Percentiles rank a stretch among this genome's conserved stretches.
Conservation (phyloP, 2,888 invertebrate species). For the Trachelus troglodyta region DNA sequence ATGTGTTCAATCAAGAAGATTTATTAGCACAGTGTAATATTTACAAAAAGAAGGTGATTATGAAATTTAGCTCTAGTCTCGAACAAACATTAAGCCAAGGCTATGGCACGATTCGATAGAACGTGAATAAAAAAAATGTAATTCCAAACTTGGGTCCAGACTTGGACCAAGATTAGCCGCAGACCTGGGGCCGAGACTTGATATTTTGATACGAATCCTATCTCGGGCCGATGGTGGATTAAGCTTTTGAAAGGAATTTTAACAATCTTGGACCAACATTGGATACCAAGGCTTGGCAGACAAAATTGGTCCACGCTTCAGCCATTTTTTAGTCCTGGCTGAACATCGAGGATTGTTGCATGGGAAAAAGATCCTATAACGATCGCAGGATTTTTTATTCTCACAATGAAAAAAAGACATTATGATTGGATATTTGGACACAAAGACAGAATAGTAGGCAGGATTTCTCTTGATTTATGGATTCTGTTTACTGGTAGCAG, state of each 20-base stretch:
- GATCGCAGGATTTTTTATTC: not conserved
- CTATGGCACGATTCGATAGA: too few species aligned
- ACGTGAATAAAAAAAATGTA: too few species aligned
- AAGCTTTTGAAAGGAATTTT: not conserved
- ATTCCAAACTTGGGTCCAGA: too few species aligned
- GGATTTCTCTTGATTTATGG: slow-evolving; percentile 20
- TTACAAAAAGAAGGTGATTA: too few species aligned
- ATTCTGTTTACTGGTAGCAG: slow-evolving; percentile 36
- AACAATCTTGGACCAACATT: not conserved
- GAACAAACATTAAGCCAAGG: too few species aligned
- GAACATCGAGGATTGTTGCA: not conserved
- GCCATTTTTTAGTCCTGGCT: not conserved
- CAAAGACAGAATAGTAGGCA: not conserved
- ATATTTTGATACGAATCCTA: not conserved
- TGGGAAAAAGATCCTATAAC: not conserved
- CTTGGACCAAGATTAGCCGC: too few species aligned
- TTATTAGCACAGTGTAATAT: too few species aligned
- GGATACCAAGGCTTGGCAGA: not conserved
- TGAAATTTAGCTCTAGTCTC: too few species aligned
- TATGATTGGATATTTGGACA: not conserved
- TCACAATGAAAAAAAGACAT: not conserved
- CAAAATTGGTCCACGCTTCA: not conserved
- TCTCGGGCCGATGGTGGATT: not conserved
- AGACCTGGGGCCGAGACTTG: too few species aligned
- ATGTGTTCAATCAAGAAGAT: too few species aligned